These are phyloP conservation scores for Erebia aethiops DNA, from an alignment of 2,888 invertebrate species.

Conservation along the genomic window DNA sequence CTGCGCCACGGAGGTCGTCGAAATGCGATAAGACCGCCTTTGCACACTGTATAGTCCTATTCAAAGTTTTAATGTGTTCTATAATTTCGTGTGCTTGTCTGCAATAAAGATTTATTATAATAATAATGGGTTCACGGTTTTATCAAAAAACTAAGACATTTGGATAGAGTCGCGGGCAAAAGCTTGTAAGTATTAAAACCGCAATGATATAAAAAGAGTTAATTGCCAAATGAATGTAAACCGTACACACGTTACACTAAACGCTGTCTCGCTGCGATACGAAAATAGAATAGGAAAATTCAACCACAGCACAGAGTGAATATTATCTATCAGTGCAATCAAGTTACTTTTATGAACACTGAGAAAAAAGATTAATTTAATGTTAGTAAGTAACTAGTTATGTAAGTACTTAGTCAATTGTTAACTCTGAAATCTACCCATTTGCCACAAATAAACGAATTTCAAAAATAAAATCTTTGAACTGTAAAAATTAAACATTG, in stretches of 20 bases:
- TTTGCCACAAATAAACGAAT: background rate
- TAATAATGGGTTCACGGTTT: background rate
- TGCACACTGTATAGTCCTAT: too few relatives aligned
- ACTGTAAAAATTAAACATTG: too few relatives aligned
- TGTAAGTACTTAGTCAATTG: too few relatives aligned
- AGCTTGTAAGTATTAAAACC: constrained; percentile 57
- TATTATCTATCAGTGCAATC: constrained; percentile 20
- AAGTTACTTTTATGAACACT: constrained; percentile 5
- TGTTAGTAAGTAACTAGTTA: too few relatives aligned
- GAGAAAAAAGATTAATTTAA: background rate
- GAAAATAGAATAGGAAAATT: constrained; percentile 59
- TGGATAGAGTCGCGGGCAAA: background rate
- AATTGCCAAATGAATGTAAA: constrained; percentile 72
- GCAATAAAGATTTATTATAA: too few relatives aligned
- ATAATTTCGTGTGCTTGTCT: too few relatives aligned
- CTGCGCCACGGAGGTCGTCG: too few relatives aligned
- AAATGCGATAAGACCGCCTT: too few relatives aligned
- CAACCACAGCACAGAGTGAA: constrained; percentile 15
- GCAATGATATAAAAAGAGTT: constrained; percentile 72
- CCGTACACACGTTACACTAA: constrained; percentile 59
- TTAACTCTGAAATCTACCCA: too few relatives aligned
- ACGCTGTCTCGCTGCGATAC: constrained; percentile 63
- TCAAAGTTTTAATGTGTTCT: too few relatives aligned
- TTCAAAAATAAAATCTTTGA: too few relatives aligned
- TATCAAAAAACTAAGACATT: background rate